Evolutionary conservation across 1,140 invertebrate genomes (phyloP), one percentile per base, ranked within the genome.

Genomic region (Yoshiicerus persimilis): DNA sequence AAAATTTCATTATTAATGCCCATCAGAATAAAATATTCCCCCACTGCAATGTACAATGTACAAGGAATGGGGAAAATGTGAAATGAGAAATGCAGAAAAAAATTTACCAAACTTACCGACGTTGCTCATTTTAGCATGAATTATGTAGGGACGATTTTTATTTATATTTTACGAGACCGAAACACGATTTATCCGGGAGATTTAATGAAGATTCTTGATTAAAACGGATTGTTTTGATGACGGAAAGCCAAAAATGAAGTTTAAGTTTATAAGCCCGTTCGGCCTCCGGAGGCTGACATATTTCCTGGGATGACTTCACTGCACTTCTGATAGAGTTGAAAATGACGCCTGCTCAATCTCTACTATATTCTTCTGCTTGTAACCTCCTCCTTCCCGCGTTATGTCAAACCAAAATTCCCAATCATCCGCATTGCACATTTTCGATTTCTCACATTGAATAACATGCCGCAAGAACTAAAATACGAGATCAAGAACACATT

Each of bases 281-380:
- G 75, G 75, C 75, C 75, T 80, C 66, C 75, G 75, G 30, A 80
- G 75, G 75, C 75, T 80, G 75, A 80, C 75, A 80, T 80, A 80
- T 80, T 80, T 70, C 34, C 75, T 36, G 34, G 75, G 32, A 80
- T 80, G 75, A 80, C 75, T 80, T 80, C 32, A 80, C 75, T 80
- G 30, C 75, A 80, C 34, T 36, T 80, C 75, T 36, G 30, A 80
- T 36, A 80, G 75, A 80, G 75, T 80, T 80, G 75, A 80, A 80
- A 80, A 38, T 34, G 32, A 80, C 75, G 75, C 75, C 30, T 38
- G 34, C 75, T 36, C 75, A 34, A 80, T n/a, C 16, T 56, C 13
- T 16, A n/a, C 47, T 20, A 56, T 56, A 56, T n/a, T 56, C 47
- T 56, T 70, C 66, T 16, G 2, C 16, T 30, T 10, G 8, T 27